Evolutionary conservation across 2,888 invertebrate genomes (phyloP).

Genomic region (Cosmopolites sordidus): DNA sequence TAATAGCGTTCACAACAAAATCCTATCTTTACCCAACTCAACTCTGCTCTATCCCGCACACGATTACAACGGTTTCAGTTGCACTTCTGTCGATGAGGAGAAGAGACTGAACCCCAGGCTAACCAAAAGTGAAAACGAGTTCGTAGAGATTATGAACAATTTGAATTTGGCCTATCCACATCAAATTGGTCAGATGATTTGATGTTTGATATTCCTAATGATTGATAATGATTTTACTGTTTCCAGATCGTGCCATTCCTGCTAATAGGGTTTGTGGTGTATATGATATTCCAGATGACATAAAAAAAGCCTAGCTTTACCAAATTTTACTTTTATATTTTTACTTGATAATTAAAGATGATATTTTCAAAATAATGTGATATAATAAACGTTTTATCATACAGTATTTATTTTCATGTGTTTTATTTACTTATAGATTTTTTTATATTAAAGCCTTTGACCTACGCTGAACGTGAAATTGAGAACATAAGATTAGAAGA

Average conservation of each 20-base stretch:
- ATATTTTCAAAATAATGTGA: too few species aligned
- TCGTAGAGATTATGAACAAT: constrained; percentile 86
- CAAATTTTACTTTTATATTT: not conserved
- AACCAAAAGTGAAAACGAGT: constrained; percentile 75
- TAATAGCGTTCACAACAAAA: constrained; percentile 79
- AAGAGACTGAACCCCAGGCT: constrained; percentile 82
- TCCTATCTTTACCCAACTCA: constrained; percentile 81
- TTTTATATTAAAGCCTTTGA: too few species aligned
- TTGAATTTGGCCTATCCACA: constrained; percentile 90
- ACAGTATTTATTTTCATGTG: too few species aligned
- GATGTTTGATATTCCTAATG: too few species aligned
- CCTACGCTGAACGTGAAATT: too few species aligned
- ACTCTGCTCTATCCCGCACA: constrained; percentile 91
- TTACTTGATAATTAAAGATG: too few species aligned
- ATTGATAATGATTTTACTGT: too few species aligned
- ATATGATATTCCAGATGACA: constrained; percentile 41
- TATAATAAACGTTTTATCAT: too few species aligned
- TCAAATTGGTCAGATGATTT: constrained; percentile 76
- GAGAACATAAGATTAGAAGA: too few species aligned
- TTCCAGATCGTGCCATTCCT: constrained; percentile 80
- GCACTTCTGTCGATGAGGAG: constrained; percentile 91
- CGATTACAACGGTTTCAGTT: constrained; percentile 87
- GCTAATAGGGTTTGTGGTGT: constrained; percentile 86
- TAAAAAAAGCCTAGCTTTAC: not conserved
- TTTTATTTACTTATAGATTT: too few species aligned